These are phyloP conservation scores for Drosophila nigricruria DNA, from an alignment of 2,888 invertebrate species.

Conservation along the genomic window DNA sequence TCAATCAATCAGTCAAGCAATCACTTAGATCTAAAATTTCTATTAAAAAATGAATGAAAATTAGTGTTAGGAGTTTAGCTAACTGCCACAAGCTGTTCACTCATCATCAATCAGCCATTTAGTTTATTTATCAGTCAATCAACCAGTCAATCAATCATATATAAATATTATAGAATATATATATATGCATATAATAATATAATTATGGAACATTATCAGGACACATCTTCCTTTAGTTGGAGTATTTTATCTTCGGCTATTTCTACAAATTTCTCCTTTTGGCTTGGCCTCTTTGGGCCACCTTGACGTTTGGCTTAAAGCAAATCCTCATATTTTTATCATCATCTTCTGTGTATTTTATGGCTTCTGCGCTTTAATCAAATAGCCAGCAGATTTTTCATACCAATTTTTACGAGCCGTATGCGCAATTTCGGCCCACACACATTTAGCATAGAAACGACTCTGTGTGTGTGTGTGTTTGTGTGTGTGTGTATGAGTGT, in stretches of 20 bases:
- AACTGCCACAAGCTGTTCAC: not conserved
- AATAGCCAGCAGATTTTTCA: slow-evolving; percentile 54
- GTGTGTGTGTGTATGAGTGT: not conserved
- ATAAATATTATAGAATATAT: not conserved
- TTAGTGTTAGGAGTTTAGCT: no score
- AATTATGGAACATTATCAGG: not conserved
- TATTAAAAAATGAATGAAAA: no score
- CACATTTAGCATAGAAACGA: slow-evolving; percentile 46
- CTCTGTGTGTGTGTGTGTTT: slow-evolving; percentile 4
- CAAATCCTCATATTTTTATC: slow-evolving; percentile 49
- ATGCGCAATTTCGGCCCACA: slow-evolving; percentile 59
- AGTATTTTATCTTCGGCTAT: not conserved
- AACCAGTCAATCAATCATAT: not conserved
- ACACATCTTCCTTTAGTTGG: not conserved
- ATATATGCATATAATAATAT: not conserved
- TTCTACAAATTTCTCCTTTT: not conserved
- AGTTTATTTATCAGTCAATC: not conserved
- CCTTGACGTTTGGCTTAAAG: slow-evolving; percentile 51
- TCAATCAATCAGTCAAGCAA: not conserved
- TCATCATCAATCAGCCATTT: not conserved
- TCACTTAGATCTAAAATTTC: no score
- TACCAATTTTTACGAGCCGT: slow-evolving; percentile 48
- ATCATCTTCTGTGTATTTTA: slow-evolving; percentile 48
- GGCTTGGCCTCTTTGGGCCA: slow-evolving; percentile 16
- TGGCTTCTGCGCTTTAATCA: slow-evolving; percentile 56